phyloP scores from a whole-genome alignment of 1,140 invertebrate species.

The Lethrus apterus region DNA sequence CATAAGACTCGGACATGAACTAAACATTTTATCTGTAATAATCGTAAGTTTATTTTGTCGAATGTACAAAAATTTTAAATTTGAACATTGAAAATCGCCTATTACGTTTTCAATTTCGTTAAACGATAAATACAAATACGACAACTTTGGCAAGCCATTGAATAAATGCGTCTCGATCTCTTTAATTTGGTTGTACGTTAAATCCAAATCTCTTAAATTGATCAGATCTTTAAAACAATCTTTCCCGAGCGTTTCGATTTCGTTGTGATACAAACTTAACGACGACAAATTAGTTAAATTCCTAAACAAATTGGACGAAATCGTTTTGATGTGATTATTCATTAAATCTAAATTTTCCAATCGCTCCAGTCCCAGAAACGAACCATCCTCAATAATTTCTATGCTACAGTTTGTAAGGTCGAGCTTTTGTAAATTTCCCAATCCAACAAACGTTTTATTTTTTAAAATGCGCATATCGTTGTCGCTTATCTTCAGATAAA shows the following conservation, averaged over 20 bases:
- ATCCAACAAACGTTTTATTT: conserved; percentile 12
- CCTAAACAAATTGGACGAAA: conserved; percentile 10
- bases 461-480: conserved; percentile 12
- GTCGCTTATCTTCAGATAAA: conserved; percentile 19
- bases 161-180: conserved; percentile 16
- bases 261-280: conserved; percentile 19
- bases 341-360: conserved; percentile 5
- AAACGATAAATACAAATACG: conserved; percentile 16
- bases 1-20: conserved; percentile 1
- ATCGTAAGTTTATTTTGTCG: conserved; percentile 18
- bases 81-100: conserved; percentile 9
- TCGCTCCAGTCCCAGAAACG: conserved; percentile 12
- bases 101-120: conserved; percentile 15
- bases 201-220: conserved; percentile 13
- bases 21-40: conserved; percentile 13
- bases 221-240: conserved; percentile 12
- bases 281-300: conserved; percentile 13
- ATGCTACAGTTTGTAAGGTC: conserved; percentile 20
- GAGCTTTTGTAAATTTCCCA: conserved; percentile 11
- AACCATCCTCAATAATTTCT: conserved; percentile 9
- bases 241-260: conserved; percentile 16
- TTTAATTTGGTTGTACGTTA: conserved; percentile 16
- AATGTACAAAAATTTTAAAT: conserved; percentile 19
- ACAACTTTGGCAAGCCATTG: conserved; percentile 17
- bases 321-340: conserved; percentile 12